Conservation (phyloP, 1,140 invertebrate species). For the Drosophila funebris region DNA sequence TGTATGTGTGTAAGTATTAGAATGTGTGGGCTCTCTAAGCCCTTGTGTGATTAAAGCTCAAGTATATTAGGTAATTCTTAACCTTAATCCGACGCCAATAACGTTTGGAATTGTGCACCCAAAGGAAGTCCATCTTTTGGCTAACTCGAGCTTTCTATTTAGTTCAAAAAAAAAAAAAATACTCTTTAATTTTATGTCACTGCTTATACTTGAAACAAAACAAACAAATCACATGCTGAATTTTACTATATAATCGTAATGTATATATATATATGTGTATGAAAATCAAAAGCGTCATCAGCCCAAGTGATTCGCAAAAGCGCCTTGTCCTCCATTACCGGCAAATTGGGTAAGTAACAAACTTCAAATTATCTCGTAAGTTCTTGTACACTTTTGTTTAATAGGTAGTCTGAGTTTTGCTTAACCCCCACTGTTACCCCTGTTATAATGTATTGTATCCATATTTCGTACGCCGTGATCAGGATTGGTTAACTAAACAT, state of each 20-base stretch:
- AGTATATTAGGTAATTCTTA: slow-evolving; percentile 25
- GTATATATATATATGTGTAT: slow-evolving; percentile 76
- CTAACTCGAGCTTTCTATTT: slow-evolving; percentile 8
- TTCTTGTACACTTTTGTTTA: slow-evolving; percentile 54
- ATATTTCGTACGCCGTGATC: slow-evolving; percentile 4
- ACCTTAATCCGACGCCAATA: slow-evolving; percentile 16
- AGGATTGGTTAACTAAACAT: slow-evolving; percentile 2
- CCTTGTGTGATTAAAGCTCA: slow-evolving; percentile 1
- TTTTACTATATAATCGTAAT: slow-evolving; percentile 67
- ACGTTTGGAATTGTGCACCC: slow-evolving; percentile 23
- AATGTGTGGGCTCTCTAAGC: not conserved
- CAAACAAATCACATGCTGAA: slow-evolving; percentile 66
- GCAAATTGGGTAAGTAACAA: slow-evolving; percentile 82
- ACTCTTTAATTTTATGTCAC: slow-evolving; percentile 46
- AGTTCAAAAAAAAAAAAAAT: not conserved
- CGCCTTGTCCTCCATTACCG: slow-evolving; percentile 83
- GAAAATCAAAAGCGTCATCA: slow-evolving; percentile 83
- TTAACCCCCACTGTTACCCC: slow-evolving; percentile 9
- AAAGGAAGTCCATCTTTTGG: slow-evolving; percentile 8
- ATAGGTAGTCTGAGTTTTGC: slow-evolving; percentile 58
- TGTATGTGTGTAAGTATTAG: slow-evolving; percentile 23
- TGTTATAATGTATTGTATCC: not conserved
- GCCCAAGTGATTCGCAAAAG: slow-evolving; percentile 84
- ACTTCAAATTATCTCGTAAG: slow-evolving; percentile 49
- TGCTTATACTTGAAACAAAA: slow-evolving; percentile 50